Conservation (phyloP, 2,888 invertebrate species). For the Trypoxylon attenuatum region DNA sequence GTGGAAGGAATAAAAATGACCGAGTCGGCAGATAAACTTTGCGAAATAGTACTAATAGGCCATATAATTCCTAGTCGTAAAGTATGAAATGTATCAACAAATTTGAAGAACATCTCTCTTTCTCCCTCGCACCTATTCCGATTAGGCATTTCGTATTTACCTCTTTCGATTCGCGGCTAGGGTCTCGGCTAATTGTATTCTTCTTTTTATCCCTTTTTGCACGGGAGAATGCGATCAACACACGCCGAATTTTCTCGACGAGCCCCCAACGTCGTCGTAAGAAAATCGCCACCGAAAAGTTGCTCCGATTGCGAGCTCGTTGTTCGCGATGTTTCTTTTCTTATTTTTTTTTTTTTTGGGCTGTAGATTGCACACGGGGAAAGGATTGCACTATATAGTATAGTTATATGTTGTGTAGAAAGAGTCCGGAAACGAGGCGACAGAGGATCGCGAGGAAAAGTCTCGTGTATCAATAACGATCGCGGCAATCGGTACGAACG, state of each 20-base stretch:
- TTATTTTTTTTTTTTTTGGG: no score
- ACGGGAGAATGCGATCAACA: conserved; percentile 24
- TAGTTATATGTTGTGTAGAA: not conserved
- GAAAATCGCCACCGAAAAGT: no score
- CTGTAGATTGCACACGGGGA: conserved; percentile 38
- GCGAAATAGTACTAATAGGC: conserved; percentile 67
- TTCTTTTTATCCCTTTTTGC: no score
- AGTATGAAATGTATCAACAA: conserved; percentile 68
- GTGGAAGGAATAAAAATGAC: conserved; percentile 33
- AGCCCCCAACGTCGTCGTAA: conserved; percentile 5
- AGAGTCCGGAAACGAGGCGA: not conserved
- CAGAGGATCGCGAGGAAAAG: not conserved
- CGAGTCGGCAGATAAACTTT: conserved; percentile 62
- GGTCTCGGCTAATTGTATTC: no score
- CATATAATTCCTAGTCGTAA: conserved; percentile 65
- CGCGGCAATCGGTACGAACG: conserved; percentile 13
- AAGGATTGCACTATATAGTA: not conserved
- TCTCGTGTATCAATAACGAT: not conserved
- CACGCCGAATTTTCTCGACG: conserved; percentile 20
- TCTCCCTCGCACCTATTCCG: conserved; percentile 41
- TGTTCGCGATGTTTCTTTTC: no score
- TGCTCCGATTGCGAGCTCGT: no score
- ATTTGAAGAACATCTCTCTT: conserved; percentile 63
- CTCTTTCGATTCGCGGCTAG: no score
- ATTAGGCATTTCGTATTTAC: conserved; percentile 48